A percentile compares a stretch with the other conserved stretches of the same genome.
These are phyloP conservation scores for Dryas iulia DNA, from an alignment of 1,140 invertebrate genomes.

Conservation along the genomic window DNA sequence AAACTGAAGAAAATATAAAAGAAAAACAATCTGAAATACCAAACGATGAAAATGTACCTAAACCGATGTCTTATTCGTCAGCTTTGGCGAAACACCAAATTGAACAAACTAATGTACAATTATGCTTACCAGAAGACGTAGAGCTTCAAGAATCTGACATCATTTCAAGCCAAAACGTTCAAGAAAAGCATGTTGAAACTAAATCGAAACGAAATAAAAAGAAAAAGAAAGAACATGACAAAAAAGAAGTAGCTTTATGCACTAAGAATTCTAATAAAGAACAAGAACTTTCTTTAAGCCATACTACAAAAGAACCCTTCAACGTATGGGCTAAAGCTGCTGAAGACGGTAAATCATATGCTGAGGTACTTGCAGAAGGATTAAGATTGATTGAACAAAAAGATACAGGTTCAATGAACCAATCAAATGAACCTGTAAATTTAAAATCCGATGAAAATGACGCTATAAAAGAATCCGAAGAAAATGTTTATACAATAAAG, in stretches of 20 bases:
- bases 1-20: neutral
- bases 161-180: neutral
- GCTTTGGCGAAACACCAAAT: constrained; percentile 35
- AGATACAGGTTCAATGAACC: neutral
- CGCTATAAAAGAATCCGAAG: neutral
- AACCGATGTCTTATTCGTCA: constrained; percentile 42
- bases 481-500: neutral
- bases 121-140: constrained; percentile 4
- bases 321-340: constrained; percentile 74
- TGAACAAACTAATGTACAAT: constrained; percentile 31
- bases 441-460: neutral
- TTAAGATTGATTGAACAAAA: constrained; percentile 32
- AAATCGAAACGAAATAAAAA: constrained; percentile 60
- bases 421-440: neutral
- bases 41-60: constrained; percentile 13
- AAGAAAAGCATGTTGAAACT: constrained; percentile 50
- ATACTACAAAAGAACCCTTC: constrained; percentile 12
- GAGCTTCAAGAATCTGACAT: neutral
- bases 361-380: constrained; percentile 80
- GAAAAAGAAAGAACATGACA: constrained; percentile 60
- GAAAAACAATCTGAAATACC: constrained; percentile 21
- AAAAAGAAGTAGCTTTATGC: constrained; percentile 24
- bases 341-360: constrained; percentile 82
- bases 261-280: neutral
- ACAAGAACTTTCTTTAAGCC: constrained; percentile 21